A percentile compares a stretch with the other conserved stretches of the same genome.
Evolutionary conservation across 2,113 vertebrate genomes (phyloP).

Genomic region (Nymphicus hollandicus): DNA sequence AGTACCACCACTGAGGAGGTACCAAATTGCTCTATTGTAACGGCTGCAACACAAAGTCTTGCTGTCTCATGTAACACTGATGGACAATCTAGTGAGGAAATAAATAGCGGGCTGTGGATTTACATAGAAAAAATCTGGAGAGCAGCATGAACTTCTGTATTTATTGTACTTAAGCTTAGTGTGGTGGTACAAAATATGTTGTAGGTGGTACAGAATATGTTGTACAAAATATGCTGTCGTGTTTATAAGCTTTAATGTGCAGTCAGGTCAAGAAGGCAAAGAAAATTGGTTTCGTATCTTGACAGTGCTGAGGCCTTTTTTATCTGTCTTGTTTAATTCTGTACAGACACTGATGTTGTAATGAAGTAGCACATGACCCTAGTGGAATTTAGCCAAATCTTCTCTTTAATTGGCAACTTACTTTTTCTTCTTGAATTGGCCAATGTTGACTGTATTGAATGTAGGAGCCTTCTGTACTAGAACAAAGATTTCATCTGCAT

Average conservation of each 20-base stretch:
- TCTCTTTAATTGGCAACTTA: conserved; percentile 13
- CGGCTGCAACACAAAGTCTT: neutral
- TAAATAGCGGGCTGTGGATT: neutral
- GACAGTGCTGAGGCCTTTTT: neutral
- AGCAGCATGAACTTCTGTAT: neutral
- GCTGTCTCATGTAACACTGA: neutral
- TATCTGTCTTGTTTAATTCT: neutral
- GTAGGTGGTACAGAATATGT: neutral
- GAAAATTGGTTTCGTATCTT: neutral
- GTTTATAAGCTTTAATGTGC: neutral
- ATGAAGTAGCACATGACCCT: neutral
- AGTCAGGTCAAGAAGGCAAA: neutral
- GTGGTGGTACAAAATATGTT: neutral
- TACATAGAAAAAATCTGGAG: neutral
- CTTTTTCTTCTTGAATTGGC: neutral
- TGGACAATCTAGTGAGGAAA: neutral
- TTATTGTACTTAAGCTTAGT: neutral
- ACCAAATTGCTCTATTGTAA: neutral
- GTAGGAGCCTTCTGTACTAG: neutral
- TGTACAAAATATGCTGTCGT: neutral
- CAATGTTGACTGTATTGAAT: neutral
- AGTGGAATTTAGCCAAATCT: conserved; percentile 9
- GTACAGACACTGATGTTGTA: neutral
- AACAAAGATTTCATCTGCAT: neutral
- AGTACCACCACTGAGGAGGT: neutral